A percentile compares a stretch with the other conserved stretches of the same genome.
phyloP scores from a whole-genome alignment of 2,113 vertebrate genomes.

The Corydoras sp. region DNA sequence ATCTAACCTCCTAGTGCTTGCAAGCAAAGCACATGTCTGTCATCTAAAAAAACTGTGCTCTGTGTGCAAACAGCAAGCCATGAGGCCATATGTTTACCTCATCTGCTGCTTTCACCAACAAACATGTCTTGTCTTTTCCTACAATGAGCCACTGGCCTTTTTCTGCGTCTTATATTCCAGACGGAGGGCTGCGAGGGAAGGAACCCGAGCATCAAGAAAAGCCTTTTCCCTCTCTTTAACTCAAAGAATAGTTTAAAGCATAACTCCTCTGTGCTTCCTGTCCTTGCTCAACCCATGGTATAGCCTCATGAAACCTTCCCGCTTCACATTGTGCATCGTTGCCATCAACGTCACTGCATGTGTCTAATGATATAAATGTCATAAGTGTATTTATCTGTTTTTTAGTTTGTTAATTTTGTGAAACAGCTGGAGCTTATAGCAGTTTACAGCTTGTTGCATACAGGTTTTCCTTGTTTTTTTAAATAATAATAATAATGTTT shows the following conservation, averaged over 20 bases:
- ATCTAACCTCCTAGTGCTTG: neutral
- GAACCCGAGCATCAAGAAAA: constrained; percentile 99
- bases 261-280: constrained; percentile 94
- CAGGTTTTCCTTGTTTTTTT: no score
- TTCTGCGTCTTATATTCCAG: constrained; percentile 93
- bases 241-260: constrained; percentile 99
- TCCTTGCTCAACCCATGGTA: constrained; percentile 96
- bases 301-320: constrained; percentile 72
- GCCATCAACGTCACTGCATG: constrained; percentile 85
- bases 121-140: constrained; percentile 40
- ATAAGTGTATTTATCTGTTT: constrained; percentile 12
- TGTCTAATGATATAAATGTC: constrained; percentile 30
- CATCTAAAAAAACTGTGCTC: constrained; percentile 28
- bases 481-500: no score
- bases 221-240: constrained; percentile 99
- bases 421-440: neutral
- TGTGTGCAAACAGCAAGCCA: constrained; percentile 36
- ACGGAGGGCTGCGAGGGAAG: constrained; percentile 86
- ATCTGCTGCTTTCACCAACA: constrained; percentile 37
- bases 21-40: constrained; percentile 24
- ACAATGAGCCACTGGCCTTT: constrained; percentile 66
- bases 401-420: neutral
- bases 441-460: neutral
- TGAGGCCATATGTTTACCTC: constrained; percentile 40
- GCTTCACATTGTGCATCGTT: constrained; percentile 67